Evolutionary conservation across 2,797 vertebrate species (phyloP), one percentile per base, ranked within the genome.

Genomic region (Coracias cyanogaster): DNA sequence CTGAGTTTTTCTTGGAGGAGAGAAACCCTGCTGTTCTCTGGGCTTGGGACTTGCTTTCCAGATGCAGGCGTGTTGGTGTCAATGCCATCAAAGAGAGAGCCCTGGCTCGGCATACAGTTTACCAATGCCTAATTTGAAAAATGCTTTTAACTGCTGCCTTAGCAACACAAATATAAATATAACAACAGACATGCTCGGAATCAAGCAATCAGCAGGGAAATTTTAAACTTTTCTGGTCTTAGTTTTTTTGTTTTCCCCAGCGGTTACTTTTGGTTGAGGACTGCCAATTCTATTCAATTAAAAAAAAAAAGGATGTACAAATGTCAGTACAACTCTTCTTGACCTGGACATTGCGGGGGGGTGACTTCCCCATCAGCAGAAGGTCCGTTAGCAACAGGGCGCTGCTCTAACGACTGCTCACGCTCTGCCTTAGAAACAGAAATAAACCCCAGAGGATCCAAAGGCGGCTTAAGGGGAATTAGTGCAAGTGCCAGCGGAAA

Each of bases 91-190:
- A n/a, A 43, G 41, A 61, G 85, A 86, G 37, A 78, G 79, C 37
- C 86, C 92, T 74, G 62, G 86, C 89, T 83, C 15, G 4, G 73
- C 74, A 77, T 3, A 3, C 77, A 25, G 69, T 80, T 95, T 81
- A 95, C 89, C 94, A 92, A 37, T 24, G 73, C 89, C 86, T 83
- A 89, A 96, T 96, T 89, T 86, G 60, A 96, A 95, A 94, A 97
- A 85, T 43, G 65, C 62, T 93, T 93, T 94, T 94, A 94, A 94
- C 82, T 33, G 3, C 96, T 86, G 90, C 96, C 95, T 92, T 94
- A 96, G 97, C 94, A 96, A 97, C 97, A 91, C 89, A 93, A 97
- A 97, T 77, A 95, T 41, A 97, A 96, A 96, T 95, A 96, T 69
- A 94, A 93, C 94, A 96, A 94, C 93, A 89, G 88, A 71, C 71